These are phyloP conservation scores for Volucella inanis DNA, from an alignment of 2,888 invertebrate species.

Conservation along the genomic window DNA sequence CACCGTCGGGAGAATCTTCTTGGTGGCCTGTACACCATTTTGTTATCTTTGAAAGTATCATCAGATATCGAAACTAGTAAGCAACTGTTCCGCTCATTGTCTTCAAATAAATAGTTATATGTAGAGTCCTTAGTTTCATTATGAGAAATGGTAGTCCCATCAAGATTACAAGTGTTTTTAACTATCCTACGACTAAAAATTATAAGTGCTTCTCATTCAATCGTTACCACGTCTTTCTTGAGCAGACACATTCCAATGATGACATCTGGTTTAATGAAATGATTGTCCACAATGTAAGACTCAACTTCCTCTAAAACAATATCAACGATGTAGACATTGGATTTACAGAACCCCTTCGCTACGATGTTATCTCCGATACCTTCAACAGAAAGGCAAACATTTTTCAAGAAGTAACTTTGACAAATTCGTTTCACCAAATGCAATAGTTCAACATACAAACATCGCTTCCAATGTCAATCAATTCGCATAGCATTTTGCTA, in stretches of 20 bases:
- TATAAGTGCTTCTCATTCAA: background rate
- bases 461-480: slow-evolving; percentile 61
- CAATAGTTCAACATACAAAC: slow-evolving; percentile 19
- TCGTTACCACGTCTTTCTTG: background rate
- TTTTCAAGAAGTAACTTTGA: slow-evolving; percentile 10
- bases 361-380: too few species aligned
- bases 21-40: slow-evolving; percentile 55
- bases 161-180: background rate
- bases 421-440: slow-evolving; percentile 4
- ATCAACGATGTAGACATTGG: too few species aligned
- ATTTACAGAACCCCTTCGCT: too few species aligned
- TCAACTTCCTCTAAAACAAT: too few species aligned
- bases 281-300: too few species aligned
- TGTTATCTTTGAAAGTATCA: background rate
- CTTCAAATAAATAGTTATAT: background rate
- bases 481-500: slow-evolving; percentile 13
- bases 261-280: too few species aligned
- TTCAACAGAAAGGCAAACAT: background rate
- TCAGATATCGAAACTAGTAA: background rate
- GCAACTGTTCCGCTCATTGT: too few species aligned
- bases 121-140: background rate
- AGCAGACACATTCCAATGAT: too few species aligned
- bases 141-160: background rate
- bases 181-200: too few species aligned
- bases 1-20: slow-evolving; percentile 45